Base-by-base conservation (phyloP, 2,888 invertebrate species). In the Corbicula japonica region DNA sequence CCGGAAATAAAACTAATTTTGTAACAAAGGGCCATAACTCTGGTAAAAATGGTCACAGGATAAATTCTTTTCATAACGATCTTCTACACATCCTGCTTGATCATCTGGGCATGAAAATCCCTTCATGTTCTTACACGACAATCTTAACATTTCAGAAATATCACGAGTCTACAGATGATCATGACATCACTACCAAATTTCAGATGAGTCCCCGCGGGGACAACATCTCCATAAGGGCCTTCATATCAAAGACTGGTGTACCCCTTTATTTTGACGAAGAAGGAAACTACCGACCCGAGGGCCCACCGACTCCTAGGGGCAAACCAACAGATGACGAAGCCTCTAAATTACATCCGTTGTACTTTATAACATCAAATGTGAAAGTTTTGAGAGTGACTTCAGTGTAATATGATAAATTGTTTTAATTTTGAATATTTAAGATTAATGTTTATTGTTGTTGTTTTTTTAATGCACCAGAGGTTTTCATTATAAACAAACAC, bases 201-300 rank as follows among this genome's bases (percentile, higher is more conserved):
- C 83, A 83, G 48, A 83, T 83, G 83, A 48, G 48, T 10, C 44
- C 83, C 5, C 18, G 70, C 4, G 83, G 83, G 4, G 50, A 76
- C 26, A 73, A 83, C 60, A 54, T 58, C 54, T 54, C 52, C 23
- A 66, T 83, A 18, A 30, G 76, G 12, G 83, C 72, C 10, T 80
- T 83, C 52, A 80, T 83, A 28, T 80, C 83, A 60, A 83, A 83
- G 62, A 73, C 80, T 35, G 83, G 80, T 28, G 66, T 83, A 5
- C 78, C 83, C 1, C 4, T 83, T 6, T 83, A 80, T 61, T 83
- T 83, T 62, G 80, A 83, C 34, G 62, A 72, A 5, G 77, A 80
- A n/a, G 83, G 83, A 2, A 83, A 83, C 35, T 83, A 74, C 41
- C 62, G 83, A 30, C 83, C 83, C 1, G 83, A 83, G 56, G 83